Evolutionary conservation across 1,140 invertebrate species (phyloP), one percentile per base, ranked within the genome.

Genomic region (Ostrea denselamellosa): DNA sequence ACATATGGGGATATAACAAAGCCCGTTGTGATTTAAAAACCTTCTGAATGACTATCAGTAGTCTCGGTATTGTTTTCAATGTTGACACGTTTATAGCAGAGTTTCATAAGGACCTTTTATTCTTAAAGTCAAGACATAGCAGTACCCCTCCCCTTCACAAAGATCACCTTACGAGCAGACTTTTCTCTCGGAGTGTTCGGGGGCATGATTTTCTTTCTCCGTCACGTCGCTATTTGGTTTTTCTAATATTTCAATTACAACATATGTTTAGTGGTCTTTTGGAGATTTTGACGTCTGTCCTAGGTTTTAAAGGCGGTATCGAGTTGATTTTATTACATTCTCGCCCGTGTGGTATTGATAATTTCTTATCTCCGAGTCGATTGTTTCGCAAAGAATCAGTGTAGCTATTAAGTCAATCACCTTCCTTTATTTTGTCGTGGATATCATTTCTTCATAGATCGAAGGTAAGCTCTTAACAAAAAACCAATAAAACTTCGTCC

Each of bases 401-500:
- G 10, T 12, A 12, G 8, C 10, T 68, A 68, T 68, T 28, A 71
- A 28, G 25, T 71, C 68, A 25, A 14, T 28, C 68, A 2, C 28
- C 56, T n/a, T 62, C n/a, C 19, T 62, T 19, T 62, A 62, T 62
- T 62, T 9, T 19, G 14, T 19, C 7, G 56, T 19, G 56, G 17
- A n/a, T 62, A 62, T 62, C 17, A 62, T 0, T 62, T 19, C 17
- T 17, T 7, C 14, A 62, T 62, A 19, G 56, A 62, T 62, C 14
- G n/a, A 62, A 62, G 56, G 56, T 62, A 62, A 62, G 56, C n/a
- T 62, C n/a, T 62, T n/a, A n/a, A n/a, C n/a, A n/a, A n/a, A n/a
- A n/a, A n/a, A n/a, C n/a, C n/a, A n/a, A n/a, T n/a, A 44, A 44
- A 2, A 44, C 34, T 44, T 5, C 5, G 34, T 44, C 34, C 34